These are phyloP conservation scores for Fistularia tabacaria DNA, from an alignment of 2,797 vertebrate species.

Conservation along the genomic window DNA sequence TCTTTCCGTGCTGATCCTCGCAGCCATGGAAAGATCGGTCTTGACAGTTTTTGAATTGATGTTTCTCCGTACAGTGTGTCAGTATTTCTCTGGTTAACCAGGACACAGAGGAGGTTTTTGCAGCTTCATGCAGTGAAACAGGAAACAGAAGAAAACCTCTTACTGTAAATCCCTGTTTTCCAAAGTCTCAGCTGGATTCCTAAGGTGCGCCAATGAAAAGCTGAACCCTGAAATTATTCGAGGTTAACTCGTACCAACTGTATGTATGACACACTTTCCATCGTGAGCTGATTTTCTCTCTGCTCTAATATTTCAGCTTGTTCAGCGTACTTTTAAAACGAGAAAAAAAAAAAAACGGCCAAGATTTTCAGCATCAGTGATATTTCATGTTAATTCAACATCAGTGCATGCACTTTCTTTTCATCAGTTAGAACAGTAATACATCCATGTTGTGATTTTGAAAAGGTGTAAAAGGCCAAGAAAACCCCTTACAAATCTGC, in stretches of 20 bases:
- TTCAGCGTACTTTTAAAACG: too few relatives aligned
- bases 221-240: constrained; percentile 21
- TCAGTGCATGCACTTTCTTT: background rate
- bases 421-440: background rate
- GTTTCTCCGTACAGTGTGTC: constrained; percentile 20
- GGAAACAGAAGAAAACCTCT: constrained; percentile 19
- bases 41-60: constrained; percentile 13
- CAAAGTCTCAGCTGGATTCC: constrained; percentile 9
- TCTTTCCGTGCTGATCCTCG: constrained; percentile 9
- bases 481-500: constrained; percentile 87
- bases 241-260: constrained; percentile 7
- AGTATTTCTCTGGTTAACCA: constrained; percentile 41
- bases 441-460: background rate
- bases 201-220: constrained; percentile 32
- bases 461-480: background rate
- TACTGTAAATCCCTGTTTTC: constrained; percentile 36
- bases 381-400: too few relatives aligned
- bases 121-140: constrained; percentile 24
- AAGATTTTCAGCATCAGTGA: background rate
- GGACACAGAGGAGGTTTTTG: constrained; percentile 36
- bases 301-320: too few relatives aligned
- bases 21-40: constrained; percentile 18
- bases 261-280: too few relatives aligned
- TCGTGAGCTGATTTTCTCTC: too few relatives aligned
- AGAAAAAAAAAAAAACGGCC: too few relatives aligned